Percentiles rank a stretch among this genome's conserved stretches.
phyloP scores from a whole-genome alignment of 2,888 invertebrate species.

The Orchesellides sinensis region DNA sequence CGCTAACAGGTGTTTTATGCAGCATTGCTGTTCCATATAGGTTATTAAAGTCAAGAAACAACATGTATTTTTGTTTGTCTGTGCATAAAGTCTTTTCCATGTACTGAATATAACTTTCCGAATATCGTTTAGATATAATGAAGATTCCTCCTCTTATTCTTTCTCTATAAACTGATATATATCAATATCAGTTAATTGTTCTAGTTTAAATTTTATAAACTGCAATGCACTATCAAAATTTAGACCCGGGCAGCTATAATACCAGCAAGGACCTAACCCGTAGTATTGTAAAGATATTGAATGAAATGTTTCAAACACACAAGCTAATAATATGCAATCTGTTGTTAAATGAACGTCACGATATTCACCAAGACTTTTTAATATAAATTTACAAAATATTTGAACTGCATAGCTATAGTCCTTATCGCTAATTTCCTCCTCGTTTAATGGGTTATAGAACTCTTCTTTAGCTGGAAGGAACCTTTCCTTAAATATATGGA shows the following conservation, averaged over 20 bases:
- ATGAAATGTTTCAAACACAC: slow-evolving; percentile 37
- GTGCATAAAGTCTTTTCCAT: not conserved
- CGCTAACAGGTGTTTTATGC: not conserved
- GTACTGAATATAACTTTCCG: slow-evolving; percentile 12
- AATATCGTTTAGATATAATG: slow-evolving; percentile 7
- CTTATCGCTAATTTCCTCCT: not conserved
- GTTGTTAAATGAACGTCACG: not conserved
- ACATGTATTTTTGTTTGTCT: slow-evolving; percentile 19
- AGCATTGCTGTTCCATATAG: slow-evolving; percentile 23
- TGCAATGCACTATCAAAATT: slow-evolving; percentile 24
- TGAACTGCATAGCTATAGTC: slow-evolving; percentile 31
- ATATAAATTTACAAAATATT: slow-evolving; percentile 19
- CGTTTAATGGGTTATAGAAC: slow-evolving; percentile 31
- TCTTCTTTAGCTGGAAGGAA: not conserved
- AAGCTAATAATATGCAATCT: slow-evolving; percentile 20
- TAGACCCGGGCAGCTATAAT: slow-evolving; percentile 8
- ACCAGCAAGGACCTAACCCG: slow-evolving; percentile 29
- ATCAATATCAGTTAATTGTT: slow-evolving; percentile 1
- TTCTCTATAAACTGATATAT: slow-evolving; percentile 19
- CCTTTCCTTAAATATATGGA: slow-evolving; percentile 18
- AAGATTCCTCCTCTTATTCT: slow-evolving; percentile 28
- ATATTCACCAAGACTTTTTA: slow-evolving; percentile 8
- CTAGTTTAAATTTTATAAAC: slow-evolving; percentile 27
- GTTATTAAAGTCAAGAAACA: slow-evolving; percentile 15
- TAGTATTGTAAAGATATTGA: slow-evolving; percentile 15